Evolutionary conservation across 2,113 vertebrate genomes (phyloP).

Genomic region (Pyrgilauda ruficollis): DNA sequence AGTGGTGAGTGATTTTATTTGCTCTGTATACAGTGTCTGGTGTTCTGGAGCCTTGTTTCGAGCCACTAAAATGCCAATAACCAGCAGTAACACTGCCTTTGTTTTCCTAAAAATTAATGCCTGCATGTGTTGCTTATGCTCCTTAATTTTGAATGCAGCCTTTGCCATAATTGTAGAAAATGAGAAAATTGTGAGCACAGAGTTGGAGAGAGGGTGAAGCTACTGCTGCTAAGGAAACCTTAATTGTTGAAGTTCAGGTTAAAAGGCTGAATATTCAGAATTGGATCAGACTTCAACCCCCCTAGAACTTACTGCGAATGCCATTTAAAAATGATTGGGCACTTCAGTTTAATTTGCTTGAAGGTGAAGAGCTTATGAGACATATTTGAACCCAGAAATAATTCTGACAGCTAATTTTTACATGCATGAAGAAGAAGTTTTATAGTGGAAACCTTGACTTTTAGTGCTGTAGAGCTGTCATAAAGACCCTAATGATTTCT

Average conservation of each 20-base stretch:
- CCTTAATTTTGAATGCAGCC: not conserved
- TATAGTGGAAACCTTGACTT: slow-evolving; percentile 16
- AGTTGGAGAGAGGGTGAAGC: not conserved
- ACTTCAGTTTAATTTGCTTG: slow-evolving; percentile 47
- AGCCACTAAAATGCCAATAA: not conserved
- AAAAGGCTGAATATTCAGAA: not conserved
- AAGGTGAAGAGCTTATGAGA: not conserved
- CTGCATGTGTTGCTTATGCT: not conserved
- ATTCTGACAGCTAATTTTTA: slow-evolving; percentile 35
- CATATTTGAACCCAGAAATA: not conserved
- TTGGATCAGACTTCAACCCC: not conserved
- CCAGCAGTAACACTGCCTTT: not conserved
- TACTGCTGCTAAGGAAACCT: not conserved
- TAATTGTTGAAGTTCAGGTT: not conserved
- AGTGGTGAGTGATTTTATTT: not conserved
- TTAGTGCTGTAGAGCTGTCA: not conserved
- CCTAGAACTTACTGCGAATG: not conserved
- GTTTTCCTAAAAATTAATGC: not conserved
- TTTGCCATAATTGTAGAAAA: not conserved
- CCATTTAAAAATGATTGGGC: slow-evolving; percentile 38
- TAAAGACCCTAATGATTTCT: slow-evolving; percentile 10
- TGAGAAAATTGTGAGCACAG: not conserved
- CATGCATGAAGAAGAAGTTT: not conserved
- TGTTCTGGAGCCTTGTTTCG: not conserved
- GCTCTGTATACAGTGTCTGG: not conserved